Conservation (phyloP, 2,888 invertebrate species). For the Chloroclystis v-ata region DNA sequence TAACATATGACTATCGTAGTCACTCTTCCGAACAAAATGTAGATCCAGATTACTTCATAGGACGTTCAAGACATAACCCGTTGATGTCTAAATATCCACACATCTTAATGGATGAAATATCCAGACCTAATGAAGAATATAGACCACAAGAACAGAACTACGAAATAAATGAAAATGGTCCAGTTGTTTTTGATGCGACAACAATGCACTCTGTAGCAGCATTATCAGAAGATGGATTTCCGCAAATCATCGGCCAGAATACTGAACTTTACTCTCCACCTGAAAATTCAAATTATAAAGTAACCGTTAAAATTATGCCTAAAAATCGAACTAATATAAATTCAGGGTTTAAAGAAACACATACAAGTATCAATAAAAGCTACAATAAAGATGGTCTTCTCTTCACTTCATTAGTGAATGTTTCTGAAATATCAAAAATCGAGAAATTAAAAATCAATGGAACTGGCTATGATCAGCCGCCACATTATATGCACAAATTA, state of each 20-base stretch:
- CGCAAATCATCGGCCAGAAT: background rate
- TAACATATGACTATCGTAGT: background rate
- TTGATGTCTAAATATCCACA: conserved; percentile 66
- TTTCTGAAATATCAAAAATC: conserved; percentile 62
- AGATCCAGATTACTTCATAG: conserved; percentile 28
- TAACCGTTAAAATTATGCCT: conserved; percentile 60
- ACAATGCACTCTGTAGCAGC: background rate
- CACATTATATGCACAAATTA: conserved; percentile 24
- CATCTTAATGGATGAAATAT: conserved; percentile 52
- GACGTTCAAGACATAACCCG: conserved; percentile 41
- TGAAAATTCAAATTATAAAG: conserved; percentile 43
- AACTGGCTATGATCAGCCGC: background rate
- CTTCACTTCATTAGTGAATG: conserved; percentile 57
- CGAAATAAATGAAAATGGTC: conserved; percentile 7
- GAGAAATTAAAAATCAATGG: conserved; percentile 42
- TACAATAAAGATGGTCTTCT: conserved; percentile 56
- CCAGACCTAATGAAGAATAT: conserved; percentile 40
- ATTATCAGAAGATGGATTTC: background rate
- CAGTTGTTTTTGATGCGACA: background rate
- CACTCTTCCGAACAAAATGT: background rate
- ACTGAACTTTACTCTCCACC: conserved; percentile 35
- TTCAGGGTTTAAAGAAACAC: conserved; percentile 60
- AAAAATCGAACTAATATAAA: conserved; percentile 45
- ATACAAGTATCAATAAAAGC: conserved; percentile 63
- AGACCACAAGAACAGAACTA: conserved; percentile 19